phyloP scores from a whole-genome alignment of 1,140 invertebrate species.

The Araneus ventricosus region DNA sequence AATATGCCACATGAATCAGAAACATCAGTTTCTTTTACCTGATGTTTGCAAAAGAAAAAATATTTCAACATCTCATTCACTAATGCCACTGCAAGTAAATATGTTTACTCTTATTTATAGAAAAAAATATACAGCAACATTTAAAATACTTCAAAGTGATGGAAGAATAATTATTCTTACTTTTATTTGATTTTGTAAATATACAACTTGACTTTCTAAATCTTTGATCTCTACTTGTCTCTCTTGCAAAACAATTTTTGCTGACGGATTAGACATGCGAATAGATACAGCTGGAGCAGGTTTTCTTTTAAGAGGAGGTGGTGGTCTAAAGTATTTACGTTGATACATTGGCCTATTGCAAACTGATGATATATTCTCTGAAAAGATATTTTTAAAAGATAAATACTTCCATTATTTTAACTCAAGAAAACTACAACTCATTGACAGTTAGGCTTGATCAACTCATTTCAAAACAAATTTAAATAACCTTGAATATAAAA shows the following conservation, averaged over 20 bases:
- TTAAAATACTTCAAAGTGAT: background rate
- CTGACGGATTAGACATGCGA: conserved; percentile 22
- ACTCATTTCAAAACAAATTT: too few relatives aligned
- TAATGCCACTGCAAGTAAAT: too few relatives aligned
- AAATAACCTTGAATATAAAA: too few relatives aligned
- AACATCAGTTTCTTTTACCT: too few relatives aligned
- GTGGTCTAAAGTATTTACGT: background rate
- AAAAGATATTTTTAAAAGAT: background rate
- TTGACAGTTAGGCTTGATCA: too few relatives aligned
- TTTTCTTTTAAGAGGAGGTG: conserved; percentile 1
- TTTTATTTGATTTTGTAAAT: conserved; percentile 47
- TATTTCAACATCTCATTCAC: too few relatives aligned
- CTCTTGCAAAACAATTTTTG: conserved; percentile 43
- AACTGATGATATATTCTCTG: background rate
- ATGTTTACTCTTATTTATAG: too few relatives aligned
- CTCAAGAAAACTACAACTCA: too few relatives aligned
- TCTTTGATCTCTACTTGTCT: conserved; percentile 64
- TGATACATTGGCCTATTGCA: background rate
- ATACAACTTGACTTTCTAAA: conserved; percentile 57
- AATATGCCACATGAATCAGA: background rate
- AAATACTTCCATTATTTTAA: too few relatives aligned
- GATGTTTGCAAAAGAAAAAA: too few relatives aligned
- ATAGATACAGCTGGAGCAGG: background rate
- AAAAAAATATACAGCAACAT: too few relatives aligned
- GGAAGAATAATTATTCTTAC: background rate